phyloP scores from a whole-genome alignment of 2,888 invertebrate species.

The Hedya salicella region DNA sequence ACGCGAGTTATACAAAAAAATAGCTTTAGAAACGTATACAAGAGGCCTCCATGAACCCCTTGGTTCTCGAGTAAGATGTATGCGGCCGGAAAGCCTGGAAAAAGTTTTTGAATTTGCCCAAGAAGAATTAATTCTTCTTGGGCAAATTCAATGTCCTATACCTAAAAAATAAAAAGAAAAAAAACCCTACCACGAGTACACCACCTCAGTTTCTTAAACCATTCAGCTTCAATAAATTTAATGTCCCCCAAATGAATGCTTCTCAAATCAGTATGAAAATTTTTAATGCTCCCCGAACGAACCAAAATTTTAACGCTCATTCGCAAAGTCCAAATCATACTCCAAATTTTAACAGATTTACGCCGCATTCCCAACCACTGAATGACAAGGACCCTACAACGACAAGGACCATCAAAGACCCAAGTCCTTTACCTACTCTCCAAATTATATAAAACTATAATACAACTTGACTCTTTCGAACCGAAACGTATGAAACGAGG shows the following conservation, averaged over 20 bases:
- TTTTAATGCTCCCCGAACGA: neutral
- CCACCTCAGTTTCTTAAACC: neutral
- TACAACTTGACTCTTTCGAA: neutral
- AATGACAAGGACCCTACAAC: neutral
- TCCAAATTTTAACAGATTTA: neutral
- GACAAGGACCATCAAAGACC: neutral
- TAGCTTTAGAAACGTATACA: constrained; percentile 43
- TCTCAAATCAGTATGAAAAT: neutral
- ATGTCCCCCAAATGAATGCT: neutral
- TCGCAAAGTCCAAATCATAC: neutral
- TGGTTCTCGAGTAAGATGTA: constrained; percentile 47
- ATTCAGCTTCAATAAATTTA: neutral
- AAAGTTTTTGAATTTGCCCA: constrained; percentile 14
- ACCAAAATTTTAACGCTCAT: neutral
- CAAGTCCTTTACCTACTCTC: too few relatives aligned
- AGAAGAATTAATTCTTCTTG: too few relatives aligned
- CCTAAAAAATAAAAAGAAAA: neutral
- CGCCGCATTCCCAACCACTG: neutral
- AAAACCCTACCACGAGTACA: neutral
- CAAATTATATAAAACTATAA: neutral
- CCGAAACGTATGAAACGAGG: neutral
- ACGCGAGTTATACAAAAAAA: constrained; percentile 43
- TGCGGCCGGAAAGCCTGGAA: constrained; percentile 43
- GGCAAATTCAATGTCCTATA: constrained; percentile 37
- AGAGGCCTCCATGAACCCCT: constrained; percentile 46